These are phyloP conservation scores for Ascaphus truei DNA, from an alignment of 2,113 vertebrate species.

Conservation along the genomic window DNA sequence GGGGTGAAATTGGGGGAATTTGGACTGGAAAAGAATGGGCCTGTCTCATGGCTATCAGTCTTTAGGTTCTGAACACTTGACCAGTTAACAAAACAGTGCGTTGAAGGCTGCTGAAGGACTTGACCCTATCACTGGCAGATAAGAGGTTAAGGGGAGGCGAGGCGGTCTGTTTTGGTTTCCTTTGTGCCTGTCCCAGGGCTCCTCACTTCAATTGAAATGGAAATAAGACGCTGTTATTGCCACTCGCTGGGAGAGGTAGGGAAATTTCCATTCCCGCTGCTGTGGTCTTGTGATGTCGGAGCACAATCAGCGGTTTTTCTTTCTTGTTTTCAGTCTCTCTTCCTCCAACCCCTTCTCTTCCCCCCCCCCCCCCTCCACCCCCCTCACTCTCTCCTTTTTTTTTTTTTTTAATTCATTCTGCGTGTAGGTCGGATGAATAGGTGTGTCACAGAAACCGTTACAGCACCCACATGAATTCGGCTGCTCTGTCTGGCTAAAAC, in stretches of 20 bases:
- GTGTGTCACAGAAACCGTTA: constrained; percentile 32
- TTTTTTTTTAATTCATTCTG: constrained; percentile 14
- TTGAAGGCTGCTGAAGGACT: no score
- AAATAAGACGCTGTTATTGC: constrained; percentile 53
- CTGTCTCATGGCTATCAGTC: no score
- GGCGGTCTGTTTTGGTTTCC: constrained; percentile 22
- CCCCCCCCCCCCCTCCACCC: no score
- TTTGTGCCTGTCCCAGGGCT: constrained; percentile 40
- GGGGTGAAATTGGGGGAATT: no score
- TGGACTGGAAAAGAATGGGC: no score
- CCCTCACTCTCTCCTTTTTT: background rate
- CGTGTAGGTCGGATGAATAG: constrained; percentile 33
- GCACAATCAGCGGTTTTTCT: constrained; percentile 36
- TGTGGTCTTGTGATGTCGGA: constrained; percentile 47
- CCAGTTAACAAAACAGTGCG: background rate
- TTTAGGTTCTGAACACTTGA: no score
- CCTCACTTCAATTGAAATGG: constrained; percentile 53
- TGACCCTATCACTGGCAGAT: no score
- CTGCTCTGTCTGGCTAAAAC: background rate
- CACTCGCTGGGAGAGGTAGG: constrained; percentile 50
- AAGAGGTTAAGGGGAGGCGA: constrained; percentile 35
- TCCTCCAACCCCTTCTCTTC: no score
- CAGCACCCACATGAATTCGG: constrained; percentile 27
- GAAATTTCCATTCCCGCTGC: constrained; percentile 68
- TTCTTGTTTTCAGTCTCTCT: background rate